Evolutionary conservation across 1,140 invertebrate species (phyloP).

Genomic region (Portunus trituberculatus): DNA sequence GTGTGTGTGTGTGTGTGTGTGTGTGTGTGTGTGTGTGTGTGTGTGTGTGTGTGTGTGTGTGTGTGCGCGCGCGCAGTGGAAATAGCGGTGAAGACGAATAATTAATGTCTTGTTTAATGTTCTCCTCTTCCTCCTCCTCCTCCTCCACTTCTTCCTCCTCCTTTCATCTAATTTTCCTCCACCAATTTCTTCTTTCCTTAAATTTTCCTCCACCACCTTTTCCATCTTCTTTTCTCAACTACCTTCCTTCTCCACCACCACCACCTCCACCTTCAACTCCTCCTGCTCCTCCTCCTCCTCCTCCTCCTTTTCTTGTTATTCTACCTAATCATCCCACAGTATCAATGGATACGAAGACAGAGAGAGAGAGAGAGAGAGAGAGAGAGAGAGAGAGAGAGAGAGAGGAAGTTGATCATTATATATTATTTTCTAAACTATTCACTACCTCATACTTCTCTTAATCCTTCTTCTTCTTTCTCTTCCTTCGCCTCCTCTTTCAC

Average conservation of each 20-base stretch:
- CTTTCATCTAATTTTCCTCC: background rate
- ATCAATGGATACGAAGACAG: too few species aligned
- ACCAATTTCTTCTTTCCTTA: background rate
- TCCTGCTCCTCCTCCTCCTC: too few species aligned
- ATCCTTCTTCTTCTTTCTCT: background rate
- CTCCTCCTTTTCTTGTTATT: too few species aligned
- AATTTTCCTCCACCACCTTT: background rate
- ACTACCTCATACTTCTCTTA: background rate
- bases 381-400: slow-evolving; percentile 17
- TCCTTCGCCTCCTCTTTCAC: background rate
- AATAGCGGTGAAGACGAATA: too few species aligned
- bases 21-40: too few species aligned
- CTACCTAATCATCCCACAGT: too few species aligned
- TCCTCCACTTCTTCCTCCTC: background rate
- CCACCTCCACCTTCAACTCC: too few species aligned
- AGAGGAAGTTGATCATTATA: slow-evolving; percentile 1
- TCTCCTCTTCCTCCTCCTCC: too few species aligned
- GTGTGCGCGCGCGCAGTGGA: too few species aligned
- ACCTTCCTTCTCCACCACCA: background rate
- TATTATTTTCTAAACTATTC: slow-evolving; percentile 6
- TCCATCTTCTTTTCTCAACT: background rate
- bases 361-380: slow-evolving; percentile 7
- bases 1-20: too few species aligned
- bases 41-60: too few species aligned
- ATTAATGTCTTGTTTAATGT: too few species aligned